phyloP scores from a whole-genome alignment of 2,113 vertebrate species.

The Calonectris borealis region DNA sequence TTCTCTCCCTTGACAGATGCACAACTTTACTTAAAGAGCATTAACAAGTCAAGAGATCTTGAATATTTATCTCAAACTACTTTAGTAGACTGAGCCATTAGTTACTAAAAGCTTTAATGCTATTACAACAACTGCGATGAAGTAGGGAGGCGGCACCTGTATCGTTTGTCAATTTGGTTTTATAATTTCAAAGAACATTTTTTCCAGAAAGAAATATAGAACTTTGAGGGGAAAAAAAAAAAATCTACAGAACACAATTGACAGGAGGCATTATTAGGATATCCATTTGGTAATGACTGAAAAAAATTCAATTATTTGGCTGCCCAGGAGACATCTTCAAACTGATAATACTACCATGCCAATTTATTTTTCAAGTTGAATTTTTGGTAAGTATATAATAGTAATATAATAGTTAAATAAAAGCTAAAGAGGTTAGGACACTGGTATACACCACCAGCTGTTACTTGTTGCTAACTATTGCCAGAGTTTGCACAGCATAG shows the following conservation, averaged over 20 bases:
- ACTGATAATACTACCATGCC: background rate
- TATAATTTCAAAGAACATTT: background rate
- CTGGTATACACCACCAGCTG: accelerated
- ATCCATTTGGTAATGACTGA: background rate
- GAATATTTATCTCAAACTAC: slow-evolving; percentile 9
- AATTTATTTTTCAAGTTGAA: background rate
- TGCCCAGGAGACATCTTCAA: background rate
- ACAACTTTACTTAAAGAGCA: background rate
- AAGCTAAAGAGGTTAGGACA: background rate
- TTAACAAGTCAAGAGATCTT: background rate
- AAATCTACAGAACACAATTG: background rate
- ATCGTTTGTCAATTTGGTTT: background rate
- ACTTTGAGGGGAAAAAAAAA: background rate
- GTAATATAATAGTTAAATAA: background rate
- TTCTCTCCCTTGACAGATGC: background rate
- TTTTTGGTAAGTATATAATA: background rate
- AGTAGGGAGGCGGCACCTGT: background rate
- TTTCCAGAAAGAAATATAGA: background rate
- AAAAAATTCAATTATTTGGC: background rate
- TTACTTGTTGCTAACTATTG: background rate
- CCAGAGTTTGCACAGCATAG: background rate
- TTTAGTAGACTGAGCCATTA: background rate
- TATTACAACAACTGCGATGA: background rate
- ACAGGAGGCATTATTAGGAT: background rate
- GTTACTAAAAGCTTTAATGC: background rate